phyloP scores from a whole-genome alignment of 2,113 vertebrate species.

The Bujurquina vittata region DNA sequence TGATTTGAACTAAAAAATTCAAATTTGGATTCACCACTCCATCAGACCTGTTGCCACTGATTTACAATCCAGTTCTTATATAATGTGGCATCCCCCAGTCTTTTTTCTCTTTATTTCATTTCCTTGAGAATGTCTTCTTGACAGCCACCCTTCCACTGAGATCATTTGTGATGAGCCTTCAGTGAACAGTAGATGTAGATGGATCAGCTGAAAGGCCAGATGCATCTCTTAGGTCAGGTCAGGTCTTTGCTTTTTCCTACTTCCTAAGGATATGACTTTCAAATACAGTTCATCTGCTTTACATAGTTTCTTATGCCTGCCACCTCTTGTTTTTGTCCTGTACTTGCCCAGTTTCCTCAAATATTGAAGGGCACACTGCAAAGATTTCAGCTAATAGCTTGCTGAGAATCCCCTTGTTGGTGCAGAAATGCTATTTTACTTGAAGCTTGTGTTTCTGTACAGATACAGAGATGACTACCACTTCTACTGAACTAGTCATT shows the following conservation, averaged over 20 bases:
- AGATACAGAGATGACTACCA: neutral
- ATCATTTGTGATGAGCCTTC: neutral
- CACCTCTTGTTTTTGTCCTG: neutral
- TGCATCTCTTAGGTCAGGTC: neutral
- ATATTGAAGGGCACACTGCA: accelerated
- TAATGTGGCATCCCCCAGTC: accelerated
- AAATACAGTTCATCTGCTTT: neutral
- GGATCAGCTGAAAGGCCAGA: neutral
- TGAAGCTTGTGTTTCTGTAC: neutral
- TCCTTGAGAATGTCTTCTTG: neutral
- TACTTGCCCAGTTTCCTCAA: neutral
- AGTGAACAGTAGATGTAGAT: neutral
- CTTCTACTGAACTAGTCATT: accelerated
- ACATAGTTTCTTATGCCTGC: neutral
- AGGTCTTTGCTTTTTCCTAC: neutral
- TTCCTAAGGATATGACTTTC: neutral
- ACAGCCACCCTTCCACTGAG: accelerated
- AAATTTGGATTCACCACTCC: neutral
- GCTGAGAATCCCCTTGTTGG: neutral
- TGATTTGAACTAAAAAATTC: neutral
- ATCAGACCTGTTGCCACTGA: neutral
- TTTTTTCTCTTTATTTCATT: neutral
- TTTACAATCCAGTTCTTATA: neutral
- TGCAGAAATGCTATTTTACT: accelerated
- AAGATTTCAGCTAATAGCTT: neutral